phyloP scores from a whole-genome alignment of 2,888 invertebrate species.

The Epistrophe grossulariae region DNA sequence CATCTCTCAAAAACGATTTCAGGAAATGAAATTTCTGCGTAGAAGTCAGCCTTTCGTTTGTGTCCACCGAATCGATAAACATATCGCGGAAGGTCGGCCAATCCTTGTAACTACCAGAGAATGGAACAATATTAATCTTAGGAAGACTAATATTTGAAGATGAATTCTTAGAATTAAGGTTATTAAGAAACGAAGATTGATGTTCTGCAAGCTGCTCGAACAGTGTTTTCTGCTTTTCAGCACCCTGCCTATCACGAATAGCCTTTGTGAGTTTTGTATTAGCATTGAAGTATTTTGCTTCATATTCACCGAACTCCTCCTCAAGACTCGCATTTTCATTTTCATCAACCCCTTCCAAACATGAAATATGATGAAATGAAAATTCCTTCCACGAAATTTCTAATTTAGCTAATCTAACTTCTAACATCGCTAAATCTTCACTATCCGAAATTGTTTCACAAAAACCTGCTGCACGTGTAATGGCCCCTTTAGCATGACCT shows the following conservation, averaged over 20 bases:
- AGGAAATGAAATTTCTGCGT: too few species aligned
- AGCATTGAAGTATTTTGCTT: not conserved
- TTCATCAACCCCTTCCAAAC: not conserved
- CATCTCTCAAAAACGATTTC: too few species aligned
- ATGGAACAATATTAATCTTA: constrained; percentile 7
- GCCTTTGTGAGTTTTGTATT: too few species aligned
- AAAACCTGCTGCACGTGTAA: constrained; percentile 2
- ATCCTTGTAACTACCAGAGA: constrained; percentile 15
- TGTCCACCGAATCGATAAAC: too few species aligned
- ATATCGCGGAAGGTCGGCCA: too few species aligned
- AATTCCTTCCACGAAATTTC: not conserved
- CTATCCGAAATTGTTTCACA: not conserved
- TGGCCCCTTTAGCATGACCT: constrained; percentile 5
- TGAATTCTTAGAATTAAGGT: not conserved
- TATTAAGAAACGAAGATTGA: not conserved
- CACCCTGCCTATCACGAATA: too few species aligned
- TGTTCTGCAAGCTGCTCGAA: too few species aligned
- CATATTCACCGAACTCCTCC: not conserved
- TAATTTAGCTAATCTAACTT: constrained; percentile 3
- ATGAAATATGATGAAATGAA: constrained; percentile 1
- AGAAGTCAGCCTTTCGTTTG: too few species aligned
- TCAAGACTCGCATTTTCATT: not conserved
- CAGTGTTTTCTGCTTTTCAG: too few species aligned
- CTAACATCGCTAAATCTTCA: not conserved
- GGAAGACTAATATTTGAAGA: constrained; percentile 1